A percentile compares a stretch with the other conserved stretches of the same genome.
phyloP scores from a whole-genome alignment of 2,888 invertebrate species.

The Catotricha subobsoleta region DNA sequence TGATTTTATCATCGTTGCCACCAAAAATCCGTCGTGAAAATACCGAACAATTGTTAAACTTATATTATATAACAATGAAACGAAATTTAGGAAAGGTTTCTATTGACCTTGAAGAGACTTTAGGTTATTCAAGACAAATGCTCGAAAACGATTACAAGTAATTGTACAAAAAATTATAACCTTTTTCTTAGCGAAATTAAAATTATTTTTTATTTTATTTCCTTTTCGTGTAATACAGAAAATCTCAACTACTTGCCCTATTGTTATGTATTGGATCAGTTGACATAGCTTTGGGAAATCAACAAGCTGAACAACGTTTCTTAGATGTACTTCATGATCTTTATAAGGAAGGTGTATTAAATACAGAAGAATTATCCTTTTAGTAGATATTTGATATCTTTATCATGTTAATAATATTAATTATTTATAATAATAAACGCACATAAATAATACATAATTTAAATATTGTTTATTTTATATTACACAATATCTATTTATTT shows the following conservation, averaged over 20 bases:
- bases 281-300: constrained; percentile 60
- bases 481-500: too few species aligned
- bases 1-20: constrained; percentile 53
- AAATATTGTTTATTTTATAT: too few species aligned
- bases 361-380: constrained; percentile 6
- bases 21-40: constrained; percentile 48
- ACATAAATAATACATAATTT: too few species aligned
- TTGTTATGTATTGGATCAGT: constrained; percentile 64
- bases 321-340: constrained; percentile 57
- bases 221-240: constrained; percentile 17
- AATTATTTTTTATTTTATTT: background rate
- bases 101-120: constrained; percentile 39
- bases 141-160: constrained; percentile 35
- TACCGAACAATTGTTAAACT: constrained; percentile 44
- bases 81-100: constrained; percentile 40
- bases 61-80: constrained; percentile 48
- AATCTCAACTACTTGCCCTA: constrained; percentile 55
- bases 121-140: constrained; percentile 35
- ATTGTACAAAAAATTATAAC: constrained; percentile 1
- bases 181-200: background rate
- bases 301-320: constrained; percentile 54
- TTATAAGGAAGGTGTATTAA: constrained; percentile 47
- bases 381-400: too few species aligned
- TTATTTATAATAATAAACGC: too few species aligned
- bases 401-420: too few species aligned